Conservation (phyloP, 2,888 invertebrate species). For the Drepanosiphum platanoidis region DNA sequence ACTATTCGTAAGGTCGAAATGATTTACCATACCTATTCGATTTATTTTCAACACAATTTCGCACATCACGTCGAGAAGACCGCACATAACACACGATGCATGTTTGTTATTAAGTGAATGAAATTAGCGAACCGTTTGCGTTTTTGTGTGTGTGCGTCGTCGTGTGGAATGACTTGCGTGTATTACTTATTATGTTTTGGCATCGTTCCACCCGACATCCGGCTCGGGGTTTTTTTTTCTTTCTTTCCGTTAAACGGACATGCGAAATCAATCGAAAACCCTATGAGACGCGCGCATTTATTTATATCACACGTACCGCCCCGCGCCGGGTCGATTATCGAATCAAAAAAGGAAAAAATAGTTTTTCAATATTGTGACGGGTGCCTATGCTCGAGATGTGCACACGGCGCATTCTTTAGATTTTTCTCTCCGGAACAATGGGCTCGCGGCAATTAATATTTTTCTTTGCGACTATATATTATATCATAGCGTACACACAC, state of each 20-base stretch:
- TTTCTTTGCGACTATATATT: too few relatives aligned
- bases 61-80: background rate
- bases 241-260: slow-evolving; percentile 5
- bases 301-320: too few relatives aligned
- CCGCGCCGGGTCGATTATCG: background rate
- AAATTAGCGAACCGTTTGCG: background rate
- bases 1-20: background rate
- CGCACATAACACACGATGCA: background rate
- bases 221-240: too few relatives aligned
- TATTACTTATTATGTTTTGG: background rate
- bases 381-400: too few relatives aligned
- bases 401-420: background rate
- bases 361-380: too few relatives aligned
- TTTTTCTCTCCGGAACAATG: slow-evolving; percentile 24
- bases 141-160: background rate
- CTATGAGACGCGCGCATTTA: background rate
- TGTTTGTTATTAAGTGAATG: background rate
- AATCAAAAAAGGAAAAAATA: slow-evolving; percentile 1
- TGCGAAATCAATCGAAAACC: background rate
- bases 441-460: slow-evolving; percentile 18
- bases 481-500: too few relatives aligned
- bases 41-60: background rate
- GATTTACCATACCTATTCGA: background rate
- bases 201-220: background rate
- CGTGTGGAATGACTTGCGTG: background rate